A percentile compares a stretch with the other conserved stretches of the same genome.
Conservation (phyloP, 2,888 invertebrate genomes). For the Megamerina dolium region DNA sequence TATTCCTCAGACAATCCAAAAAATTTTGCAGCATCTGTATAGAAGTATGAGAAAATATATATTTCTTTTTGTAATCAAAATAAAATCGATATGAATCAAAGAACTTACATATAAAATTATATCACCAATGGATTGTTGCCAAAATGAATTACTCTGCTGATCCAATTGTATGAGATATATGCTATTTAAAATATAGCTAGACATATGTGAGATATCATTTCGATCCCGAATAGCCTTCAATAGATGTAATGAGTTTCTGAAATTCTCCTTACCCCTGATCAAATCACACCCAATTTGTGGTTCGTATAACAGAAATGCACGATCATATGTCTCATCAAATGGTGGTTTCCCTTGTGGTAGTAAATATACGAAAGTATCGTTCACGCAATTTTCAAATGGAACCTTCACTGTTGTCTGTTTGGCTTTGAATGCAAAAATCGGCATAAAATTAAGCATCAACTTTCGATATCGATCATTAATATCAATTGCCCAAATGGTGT, state of each 20-base stretch:
- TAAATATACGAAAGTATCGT: no score
- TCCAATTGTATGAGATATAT: conserved; percentile 24
- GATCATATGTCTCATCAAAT: conserved; percentile 3
- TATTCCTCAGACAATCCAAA: no score
- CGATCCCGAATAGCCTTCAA: conserved; percentile 29
- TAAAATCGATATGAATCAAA: no score
- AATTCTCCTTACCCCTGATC: conserved; percentile 21
- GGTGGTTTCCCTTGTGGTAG: conserved; percentile 20
- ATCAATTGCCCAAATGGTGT: conserved; percentile 27
- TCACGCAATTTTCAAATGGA: no score
- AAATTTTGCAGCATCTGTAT: no score
- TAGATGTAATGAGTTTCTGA: conserved; percentile 31
- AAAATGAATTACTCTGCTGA: conserved; percentile 10
- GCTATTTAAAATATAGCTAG: conserved; percentile 31
- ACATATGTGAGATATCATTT: conserved; percentile 20
- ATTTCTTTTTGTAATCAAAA: no score
- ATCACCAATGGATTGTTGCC: conserved; percentile 13
- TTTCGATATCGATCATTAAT: conserved; percentile 7
- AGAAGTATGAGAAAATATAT: no score
- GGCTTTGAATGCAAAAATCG: conserved; percentile 26
- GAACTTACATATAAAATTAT: conserved; percentile 23
- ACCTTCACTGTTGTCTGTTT: no score
- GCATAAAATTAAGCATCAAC: conserved; percentile 34
- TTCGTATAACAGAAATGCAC: conserved; percentile 27
- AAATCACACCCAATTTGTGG: conserved; percentile 25